These are phyloP conservation scores for Leucopsar rothschildi DNA, from an alignment of 2,113 vertebrate genomes.

Conservation along the genomic window DNA sequence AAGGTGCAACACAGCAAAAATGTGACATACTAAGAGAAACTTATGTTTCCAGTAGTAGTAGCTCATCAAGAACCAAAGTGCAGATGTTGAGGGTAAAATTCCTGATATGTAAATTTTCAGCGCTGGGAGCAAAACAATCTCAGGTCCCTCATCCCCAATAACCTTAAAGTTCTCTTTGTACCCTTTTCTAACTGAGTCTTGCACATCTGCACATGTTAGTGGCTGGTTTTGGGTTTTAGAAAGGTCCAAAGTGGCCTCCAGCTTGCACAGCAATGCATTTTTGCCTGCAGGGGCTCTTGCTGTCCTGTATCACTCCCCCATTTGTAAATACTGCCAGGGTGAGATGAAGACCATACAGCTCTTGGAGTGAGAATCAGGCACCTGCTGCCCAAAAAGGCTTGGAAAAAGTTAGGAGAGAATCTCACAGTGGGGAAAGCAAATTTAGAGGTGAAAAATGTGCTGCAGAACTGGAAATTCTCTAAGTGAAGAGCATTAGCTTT, in stretches of 20 bases:
- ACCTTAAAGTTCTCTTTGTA: neutral
- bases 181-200: neutral
- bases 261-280: neutral
- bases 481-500: neutral
- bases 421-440: neutral
- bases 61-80: neutral
- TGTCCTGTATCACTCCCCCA: accelerated
- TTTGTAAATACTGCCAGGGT: neutral
- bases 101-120: neutral
- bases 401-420: neutral
- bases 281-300: neutral
- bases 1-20: neutral
- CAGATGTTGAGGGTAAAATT: neutral
- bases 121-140: neutral
- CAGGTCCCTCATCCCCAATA: neutral
- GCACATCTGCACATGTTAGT: neutral
- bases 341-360: neutral
- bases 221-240: neutral
- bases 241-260: neutral
- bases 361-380: neutral
- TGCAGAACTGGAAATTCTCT: neutral
- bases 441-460: neutral
- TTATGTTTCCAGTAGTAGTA: neutral
- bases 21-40: neutral
- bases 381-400: neutral